Conservation (phyloP, 2,888 invertebrate species). For the Eilema caniola region DNA sequence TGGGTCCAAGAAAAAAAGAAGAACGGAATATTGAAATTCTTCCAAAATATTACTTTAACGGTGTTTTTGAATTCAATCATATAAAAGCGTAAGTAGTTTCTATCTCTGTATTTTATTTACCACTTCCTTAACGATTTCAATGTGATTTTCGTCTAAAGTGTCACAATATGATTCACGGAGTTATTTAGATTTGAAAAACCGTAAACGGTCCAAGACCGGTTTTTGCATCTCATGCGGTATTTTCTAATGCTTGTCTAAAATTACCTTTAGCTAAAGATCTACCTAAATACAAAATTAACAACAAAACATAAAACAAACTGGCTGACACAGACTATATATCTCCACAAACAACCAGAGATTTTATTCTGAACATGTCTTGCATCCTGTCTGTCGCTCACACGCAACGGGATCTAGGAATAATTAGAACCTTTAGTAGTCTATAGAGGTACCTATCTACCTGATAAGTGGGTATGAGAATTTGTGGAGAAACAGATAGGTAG, state of each 20-base stretch:
- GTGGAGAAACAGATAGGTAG: no score
- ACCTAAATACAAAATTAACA: background rate
- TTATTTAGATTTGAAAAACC: background rate
- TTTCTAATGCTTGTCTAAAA: background rate
- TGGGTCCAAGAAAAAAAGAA: no score
- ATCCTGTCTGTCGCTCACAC: slow-evolving; percentile 37
- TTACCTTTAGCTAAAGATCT: background rate
- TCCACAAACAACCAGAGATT: slow-evolving; percentile 35
- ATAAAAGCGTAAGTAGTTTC: background rate
- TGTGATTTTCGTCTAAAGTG: background rate
- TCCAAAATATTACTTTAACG: background rate
- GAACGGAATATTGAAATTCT: background rate
- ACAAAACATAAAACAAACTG: slow-evolving; percentile 19
- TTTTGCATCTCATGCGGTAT: background rate
- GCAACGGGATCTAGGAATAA: slow-evolving; percentile 38
- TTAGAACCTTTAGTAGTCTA: slow-evolving; percentile 27
- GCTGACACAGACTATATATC: slow-evolving; percentile 23
- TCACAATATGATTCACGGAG: slow-evolving; percentile 1
- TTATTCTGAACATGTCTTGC: slow-evolving; percentile 42
- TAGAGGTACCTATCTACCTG: slow-evolving; percentile 11
- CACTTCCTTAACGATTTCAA: background rate
- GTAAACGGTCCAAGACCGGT: background rate
- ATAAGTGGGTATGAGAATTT: slow-evolving; percentile 7
- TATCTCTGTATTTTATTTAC: slow-evolving; percentile 1
- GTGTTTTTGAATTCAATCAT: background rate